Conservation (phyloP, 2,888 invertebrate species). For the Phytoseiulus persimilis region DNA sequence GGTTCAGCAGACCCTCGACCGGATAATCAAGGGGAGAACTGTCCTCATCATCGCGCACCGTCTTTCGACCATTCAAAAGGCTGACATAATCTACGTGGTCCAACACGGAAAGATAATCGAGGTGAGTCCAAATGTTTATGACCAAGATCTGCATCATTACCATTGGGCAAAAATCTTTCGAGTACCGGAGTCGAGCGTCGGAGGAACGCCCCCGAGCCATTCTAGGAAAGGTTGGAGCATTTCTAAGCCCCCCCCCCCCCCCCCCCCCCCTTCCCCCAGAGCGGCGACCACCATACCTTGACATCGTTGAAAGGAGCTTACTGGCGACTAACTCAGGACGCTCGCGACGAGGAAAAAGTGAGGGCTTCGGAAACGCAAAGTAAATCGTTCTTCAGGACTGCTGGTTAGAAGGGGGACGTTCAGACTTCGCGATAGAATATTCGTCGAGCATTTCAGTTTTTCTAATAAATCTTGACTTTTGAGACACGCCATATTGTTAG, state of each 20-base stretch:
- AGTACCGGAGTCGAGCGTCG: too few relatives aligned
- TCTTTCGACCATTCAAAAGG: conserved; percentile 79
- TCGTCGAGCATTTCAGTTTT: too few relatives aligned
- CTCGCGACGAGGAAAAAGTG: background rate
- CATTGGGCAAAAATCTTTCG: conserved; percentile 9
- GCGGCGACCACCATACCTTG: conserved; percentile 13
- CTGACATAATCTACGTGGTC: conserved; percentile 82
- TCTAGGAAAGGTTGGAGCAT: too few relatives aligned
- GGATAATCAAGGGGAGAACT: conserved; percentile 71
- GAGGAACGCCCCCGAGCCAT: too few relatives aligned
- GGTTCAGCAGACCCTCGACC: conserved; percentile 79
- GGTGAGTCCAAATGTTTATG: conserved; percentile 55
- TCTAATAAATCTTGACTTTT: background rate
- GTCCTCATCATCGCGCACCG: conserved; percentile 92
- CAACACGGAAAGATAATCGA: conserved; percentile 73
- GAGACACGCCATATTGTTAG: too few relatives aligned
- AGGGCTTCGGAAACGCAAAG: background rate
- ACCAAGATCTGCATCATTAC: too few relatives aligned
- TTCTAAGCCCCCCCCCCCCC: too few relatives aligned
- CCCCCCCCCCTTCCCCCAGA: conserved; percentile 7
- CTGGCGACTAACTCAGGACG: conserved; percentile 6
- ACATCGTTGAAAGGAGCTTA: conserved; percentile 22
- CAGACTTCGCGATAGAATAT: background rate
- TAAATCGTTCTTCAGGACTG: conserved; percentile 11
- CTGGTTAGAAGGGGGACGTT: background rate